Conservation (phyloP, 2,888 invertebrate genomes). For the Nemurella pictetii region DNA sequence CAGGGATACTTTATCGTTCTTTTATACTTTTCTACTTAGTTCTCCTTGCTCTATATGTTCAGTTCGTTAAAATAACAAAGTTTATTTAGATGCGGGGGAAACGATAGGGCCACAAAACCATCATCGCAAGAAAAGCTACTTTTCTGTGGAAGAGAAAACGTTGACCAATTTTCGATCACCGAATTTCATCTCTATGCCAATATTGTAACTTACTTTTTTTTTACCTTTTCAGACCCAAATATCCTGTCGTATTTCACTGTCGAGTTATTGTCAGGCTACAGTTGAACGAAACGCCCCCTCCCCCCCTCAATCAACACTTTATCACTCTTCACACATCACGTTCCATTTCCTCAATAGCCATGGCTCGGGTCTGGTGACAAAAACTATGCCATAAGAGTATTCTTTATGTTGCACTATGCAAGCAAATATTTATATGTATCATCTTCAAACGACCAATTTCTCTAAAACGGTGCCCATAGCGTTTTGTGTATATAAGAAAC, state of each 20-base stretch:
- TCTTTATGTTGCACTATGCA: not conserved
- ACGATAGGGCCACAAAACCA: not conserved
- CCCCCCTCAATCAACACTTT: too few relatives aligned
- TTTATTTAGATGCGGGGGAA: not conserved
- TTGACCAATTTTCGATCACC: not conserved
- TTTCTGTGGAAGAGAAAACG: not conserved
- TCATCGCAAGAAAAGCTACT: not conserved
- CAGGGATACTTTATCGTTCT: conserved; percentile 7
- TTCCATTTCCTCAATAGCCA: not conserved
- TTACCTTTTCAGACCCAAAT: too few relatives aligned
- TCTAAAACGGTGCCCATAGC: conserved; percentile 3
- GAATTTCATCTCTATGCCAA: not conserved
- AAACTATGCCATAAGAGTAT: not conserved
- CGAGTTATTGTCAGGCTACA: not conserved
- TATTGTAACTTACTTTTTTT: too few relatives aligned
- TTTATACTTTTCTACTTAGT: not conserved
- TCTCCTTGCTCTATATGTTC: not conserved
- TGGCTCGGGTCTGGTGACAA: not conserved
- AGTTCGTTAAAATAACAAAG: conserved; percentile 5
- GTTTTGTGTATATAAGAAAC: not conserved
- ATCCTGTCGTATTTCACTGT: not conserved
- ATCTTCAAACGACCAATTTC: conserved; percentile 13
- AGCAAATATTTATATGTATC: not conserved
- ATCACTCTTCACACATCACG: not conserved
- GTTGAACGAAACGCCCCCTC: not conserved